Evolutionary conservation across 2,888 invertebrate species (phyloP).

Genomic region (Noctua janthe): DNA sequence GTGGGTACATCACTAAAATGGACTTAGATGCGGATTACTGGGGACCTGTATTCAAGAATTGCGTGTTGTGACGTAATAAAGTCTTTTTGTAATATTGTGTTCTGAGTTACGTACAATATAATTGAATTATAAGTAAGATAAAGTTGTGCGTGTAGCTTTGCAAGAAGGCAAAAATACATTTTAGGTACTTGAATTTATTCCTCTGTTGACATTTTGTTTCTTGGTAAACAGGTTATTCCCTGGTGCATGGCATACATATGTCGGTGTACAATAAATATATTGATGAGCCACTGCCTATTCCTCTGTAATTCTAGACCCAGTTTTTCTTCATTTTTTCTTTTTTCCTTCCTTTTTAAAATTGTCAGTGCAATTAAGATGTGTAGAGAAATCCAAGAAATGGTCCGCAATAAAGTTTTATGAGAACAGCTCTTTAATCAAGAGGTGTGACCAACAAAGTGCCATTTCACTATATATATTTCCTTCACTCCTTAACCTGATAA

Average conservation of each 20-base stretch:
- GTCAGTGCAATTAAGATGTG: background rate
- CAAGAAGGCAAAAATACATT: background rate
- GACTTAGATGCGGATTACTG: constrained; percentile 40
- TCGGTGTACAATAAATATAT: background rate
- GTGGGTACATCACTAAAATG: constrained; percentile 46
- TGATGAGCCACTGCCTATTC: too few relatives aligned
- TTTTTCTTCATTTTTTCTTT: background rate
- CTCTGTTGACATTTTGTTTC: background rate
- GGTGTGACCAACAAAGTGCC: background rate
- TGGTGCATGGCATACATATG: background rate
- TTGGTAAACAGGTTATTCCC: background rate
- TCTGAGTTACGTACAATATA: background rate
- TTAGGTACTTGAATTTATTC: background rate
- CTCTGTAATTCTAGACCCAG: background rate
- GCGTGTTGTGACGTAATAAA: constrained; percentile 24
- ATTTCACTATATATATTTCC: constrained; percentile 13
- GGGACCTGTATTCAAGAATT: constrained; percentile 20
- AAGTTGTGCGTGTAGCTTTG: background rate
- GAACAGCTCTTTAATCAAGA: constrained; percentile 3
- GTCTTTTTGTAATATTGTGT: constrained; percentile 4
- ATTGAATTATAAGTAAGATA: constrained; percentile 2
- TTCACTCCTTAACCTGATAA: constrained; percentile 44
- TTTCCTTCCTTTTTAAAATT: background rate
- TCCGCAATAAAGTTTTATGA: background rate
- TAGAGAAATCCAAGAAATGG: background rate